Conservation (phyloP, 2,888 invertebrate genomes). For the Tromatobia lineatoria region DNA sequence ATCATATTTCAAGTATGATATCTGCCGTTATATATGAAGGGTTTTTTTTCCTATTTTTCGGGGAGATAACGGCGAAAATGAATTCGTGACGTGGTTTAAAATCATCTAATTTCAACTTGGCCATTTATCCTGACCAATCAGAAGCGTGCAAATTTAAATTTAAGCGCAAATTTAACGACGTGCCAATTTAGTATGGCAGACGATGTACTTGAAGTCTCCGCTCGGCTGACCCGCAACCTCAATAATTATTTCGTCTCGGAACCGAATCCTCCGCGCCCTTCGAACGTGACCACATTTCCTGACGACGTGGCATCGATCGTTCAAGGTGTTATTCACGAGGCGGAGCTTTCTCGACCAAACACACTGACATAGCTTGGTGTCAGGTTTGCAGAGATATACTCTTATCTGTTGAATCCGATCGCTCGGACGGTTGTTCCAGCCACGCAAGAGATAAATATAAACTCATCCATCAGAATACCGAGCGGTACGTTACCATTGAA, state of each 20-base stretch:
- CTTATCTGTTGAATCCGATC: slow-evolving; percentile 41
- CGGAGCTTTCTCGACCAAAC: slow-evolving; percentile 19
- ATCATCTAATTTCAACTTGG: not conserved
- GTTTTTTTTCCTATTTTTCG: no score
- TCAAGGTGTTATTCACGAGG: slow-evolving; percentile 46
- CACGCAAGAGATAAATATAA: slow-evolving; percentile 41
- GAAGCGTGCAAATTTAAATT: not conserved
- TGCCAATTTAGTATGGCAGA: not conserved
- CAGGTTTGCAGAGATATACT: slow-evolving; percentile 44
- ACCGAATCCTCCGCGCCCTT: slow-evolving; percentile 39
- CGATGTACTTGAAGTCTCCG: not conserved
- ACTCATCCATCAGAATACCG: slow-evolving; percentile 3
- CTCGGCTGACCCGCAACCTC: slow-evolving; percentile 10
- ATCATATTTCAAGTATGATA: no score
- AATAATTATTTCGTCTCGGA: slow-evolving; percentile 59
- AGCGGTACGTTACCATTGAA: not conserved
- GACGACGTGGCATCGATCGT: slow-evolving; percentile 48
- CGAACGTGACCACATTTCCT: slow-evolving; percentile 61
- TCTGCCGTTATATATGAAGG: no score
- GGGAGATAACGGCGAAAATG: no score
- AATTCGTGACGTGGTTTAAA: not conserved
- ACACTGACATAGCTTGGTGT: slow-evolving; percentile 9
- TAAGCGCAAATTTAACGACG: not conserved
- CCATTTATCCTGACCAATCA: not conserved
- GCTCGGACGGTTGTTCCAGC: not conserved